Evolutionary conservation across 2,888 invertebrate genomes (phyloP), one percentile per base, ranked within the genome.

Genomic region (Ethmia dodecea): DNA sequence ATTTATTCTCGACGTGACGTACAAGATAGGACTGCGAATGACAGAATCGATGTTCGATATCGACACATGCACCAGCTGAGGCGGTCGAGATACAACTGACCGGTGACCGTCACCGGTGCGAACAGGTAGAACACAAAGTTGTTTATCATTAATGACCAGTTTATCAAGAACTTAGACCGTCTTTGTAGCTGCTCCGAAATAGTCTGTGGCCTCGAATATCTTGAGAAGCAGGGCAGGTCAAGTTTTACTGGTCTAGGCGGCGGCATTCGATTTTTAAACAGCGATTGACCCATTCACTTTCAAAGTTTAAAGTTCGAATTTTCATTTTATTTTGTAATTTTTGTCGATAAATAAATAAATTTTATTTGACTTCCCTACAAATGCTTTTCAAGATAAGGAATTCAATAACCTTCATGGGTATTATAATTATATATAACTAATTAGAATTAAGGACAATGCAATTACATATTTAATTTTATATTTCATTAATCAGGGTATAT

Each of bases 1-100:
- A 61, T 60, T 59, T 53, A 56, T 57, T 51, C 43, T 47, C 40
- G 36, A 24, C 46, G 44, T 57, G 57, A 55, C 56, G 57, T 60
- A 59, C 16, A 16, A 6, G 8, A 18, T 26, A 8, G 61, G 52
- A 43, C 51, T 52, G 59, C 42, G 55, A 47, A 42, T 38, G 37
- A 36, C 57, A 60, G 49, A 52, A 43, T 38, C 47, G 42, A 50
- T 55, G 55, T 44, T 38, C 49, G 44, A 54, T 45, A 58, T 50
- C 55, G 60, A 57, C n/a, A 22, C 22, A 22, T 22, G 22, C 8
- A 22, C 22, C n/a, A n/a, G 22, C 22, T n/a, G 20, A n/a, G 20
- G 8, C 3, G 8, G 20, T n/a, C 22, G 22, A n/a, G 2, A 8
- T 22, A 6, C 22, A 22, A n/a, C 9, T 22, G 22, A 8, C n/a